A percentile compares a stretch with the other conserved stretches of the same genome.
Evolutionary conservation across 1,140 invertebrate species (phyloP).

Genomic region (Brachionus sp.): DNA sequence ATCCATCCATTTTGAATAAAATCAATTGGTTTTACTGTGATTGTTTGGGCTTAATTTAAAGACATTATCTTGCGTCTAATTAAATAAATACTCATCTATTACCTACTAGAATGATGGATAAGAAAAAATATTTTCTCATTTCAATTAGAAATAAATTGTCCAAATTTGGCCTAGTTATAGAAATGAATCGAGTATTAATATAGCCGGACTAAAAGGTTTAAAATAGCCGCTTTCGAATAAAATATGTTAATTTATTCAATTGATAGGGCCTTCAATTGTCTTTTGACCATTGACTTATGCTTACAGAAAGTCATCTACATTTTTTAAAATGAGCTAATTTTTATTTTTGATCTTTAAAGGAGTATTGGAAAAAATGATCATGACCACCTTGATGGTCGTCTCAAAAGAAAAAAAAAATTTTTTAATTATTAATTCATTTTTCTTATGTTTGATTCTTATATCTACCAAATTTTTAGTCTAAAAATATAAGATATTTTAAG

Average conservation of each 20-base stretch:
- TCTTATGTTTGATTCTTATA: no score
- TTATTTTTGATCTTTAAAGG: no score
- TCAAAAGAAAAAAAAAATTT: no score
- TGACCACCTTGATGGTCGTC: no score
- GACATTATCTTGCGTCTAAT: neutral
- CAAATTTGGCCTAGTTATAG: neutral
- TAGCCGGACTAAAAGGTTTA: neutral
- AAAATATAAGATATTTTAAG: no score
- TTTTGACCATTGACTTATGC: neutral
- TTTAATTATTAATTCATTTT: no score
- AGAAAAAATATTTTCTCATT: neutral
- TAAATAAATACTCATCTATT: neutral
- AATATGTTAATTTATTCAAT: conserved; percentile 2
- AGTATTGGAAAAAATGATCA: no score
- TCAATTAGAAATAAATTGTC: neutral
- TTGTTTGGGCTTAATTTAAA: neutral
- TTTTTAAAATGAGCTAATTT: neutral
- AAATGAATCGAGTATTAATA: neutral
- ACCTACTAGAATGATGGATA: neutral
- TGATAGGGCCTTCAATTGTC: neutral
- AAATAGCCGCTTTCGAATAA: neutral
- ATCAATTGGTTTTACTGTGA: neutral
- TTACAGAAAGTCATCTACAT: neutral
- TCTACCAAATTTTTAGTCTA: no score
- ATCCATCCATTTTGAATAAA: conserved; percentile 37